Conservation (phyloP, 2,797 vertebrate species). For the Eurystomus glaucurus region DNA sequence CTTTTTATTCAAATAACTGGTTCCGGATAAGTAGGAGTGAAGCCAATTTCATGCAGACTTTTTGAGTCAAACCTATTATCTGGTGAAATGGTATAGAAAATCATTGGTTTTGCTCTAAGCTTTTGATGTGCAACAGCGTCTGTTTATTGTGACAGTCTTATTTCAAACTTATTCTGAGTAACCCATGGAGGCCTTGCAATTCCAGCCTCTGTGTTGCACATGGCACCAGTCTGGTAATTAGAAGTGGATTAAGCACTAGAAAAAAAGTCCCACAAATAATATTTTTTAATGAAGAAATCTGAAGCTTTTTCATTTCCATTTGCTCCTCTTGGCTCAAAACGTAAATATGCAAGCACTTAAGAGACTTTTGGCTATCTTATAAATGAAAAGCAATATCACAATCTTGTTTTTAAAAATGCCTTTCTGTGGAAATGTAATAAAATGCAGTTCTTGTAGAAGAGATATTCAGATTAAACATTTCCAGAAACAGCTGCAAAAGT, state of each 20-base stretch:
- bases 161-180: neutral
- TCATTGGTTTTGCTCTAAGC: neutral
- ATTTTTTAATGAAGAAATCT: neutral
- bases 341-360: neutral
- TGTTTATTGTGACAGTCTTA: neutral
- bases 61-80: constrained; percentile 13
- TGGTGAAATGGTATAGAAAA: constrained; percentile 43
- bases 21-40: neutral
- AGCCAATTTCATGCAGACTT: constrained; percentile 24
- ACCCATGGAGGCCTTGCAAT: neutral
- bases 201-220: neutral
- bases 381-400: neutral
- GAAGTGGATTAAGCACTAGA: neutral
- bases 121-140: neutral
- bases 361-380: neutral
- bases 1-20: constrained; percentile 14
- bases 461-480: neutral
- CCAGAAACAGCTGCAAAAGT: neutral
- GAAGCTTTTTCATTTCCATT: neutral
- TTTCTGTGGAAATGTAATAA: neutral
- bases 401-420: neutral
- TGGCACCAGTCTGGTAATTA: neutral
- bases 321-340: neutral
- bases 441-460: neutral
- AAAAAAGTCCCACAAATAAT: neutral